phyloP scores from a whole-genome alignment of 2,113 vertebrate species.

The Paramormyrops kingsleyae region DNA sequence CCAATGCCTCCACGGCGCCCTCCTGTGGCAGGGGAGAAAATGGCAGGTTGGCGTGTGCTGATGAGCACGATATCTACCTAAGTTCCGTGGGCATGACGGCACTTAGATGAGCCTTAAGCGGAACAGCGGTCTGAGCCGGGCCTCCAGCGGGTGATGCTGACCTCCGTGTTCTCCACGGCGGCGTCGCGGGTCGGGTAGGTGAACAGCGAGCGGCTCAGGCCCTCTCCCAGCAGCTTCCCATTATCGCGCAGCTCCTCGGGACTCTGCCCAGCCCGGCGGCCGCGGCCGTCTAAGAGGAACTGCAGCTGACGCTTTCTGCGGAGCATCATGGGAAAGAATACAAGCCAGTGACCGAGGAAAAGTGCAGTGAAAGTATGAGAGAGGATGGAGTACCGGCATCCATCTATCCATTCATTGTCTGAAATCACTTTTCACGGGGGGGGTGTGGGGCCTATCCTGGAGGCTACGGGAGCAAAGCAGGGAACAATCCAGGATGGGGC shows the following conservation, averaged over 20 bases:
- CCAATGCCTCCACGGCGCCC: slow-evolving; percentile 41
- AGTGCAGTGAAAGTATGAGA: neutral
- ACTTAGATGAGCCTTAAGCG: neutral
- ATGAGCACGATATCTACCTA: neutral
- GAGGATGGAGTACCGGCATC: neutral
- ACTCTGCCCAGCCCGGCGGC: slow-evolving; percentile 66
- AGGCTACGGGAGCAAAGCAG: too few relatives aligned
- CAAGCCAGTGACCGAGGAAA: neutral
- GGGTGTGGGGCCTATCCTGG: too few relatives aligned
- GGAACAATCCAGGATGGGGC: too few relatives aligned
- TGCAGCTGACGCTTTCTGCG: slow-evolving; percentile 83
- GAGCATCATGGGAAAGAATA: slow-evolving; percentile 15
- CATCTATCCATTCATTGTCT: too few relatives aligned
- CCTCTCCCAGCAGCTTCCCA: slow-evolving; percentile 73
- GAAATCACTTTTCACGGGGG: too few relatives aligned
- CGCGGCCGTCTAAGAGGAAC: slow-evolving; percentile 78
- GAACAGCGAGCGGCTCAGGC: slow-evolving; percentile 67
- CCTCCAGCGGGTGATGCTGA: slow-evolving; percentile 34
- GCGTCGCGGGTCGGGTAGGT: slow-evolving; percentile 62
- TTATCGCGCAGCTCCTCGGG: slow-evolving; percentile 76
- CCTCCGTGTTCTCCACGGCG: slow-evolving; percentile 77
- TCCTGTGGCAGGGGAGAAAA: slow-evolving; percentile 44
- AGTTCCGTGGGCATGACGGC: slow-evolving; percentile 24
- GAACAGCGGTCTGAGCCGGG: neutral
- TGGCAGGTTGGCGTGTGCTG: neutral